Base-by-base conservation (phyloP, 2,113 vertebrate species). In the Aplodontia rufa region DNA sequence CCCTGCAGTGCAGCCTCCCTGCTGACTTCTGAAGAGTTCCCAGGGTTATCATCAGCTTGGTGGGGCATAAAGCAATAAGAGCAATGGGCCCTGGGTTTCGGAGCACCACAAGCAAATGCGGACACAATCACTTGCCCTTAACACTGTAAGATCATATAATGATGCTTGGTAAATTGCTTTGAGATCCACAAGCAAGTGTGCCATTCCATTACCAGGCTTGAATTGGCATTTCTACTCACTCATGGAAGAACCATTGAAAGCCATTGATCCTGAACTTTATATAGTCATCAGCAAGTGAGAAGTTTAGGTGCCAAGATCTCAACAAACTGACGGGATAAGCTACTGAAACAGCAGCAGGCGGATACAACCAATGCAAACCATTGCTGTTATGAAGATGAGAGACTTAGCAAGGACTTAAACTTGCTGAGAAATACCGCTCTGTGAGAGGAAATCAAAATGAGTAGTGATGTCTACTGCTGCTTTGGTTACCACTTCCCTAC, bases 181-280 rank as follows among this genome's bases (percentile, higher is more conserved):
- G 96, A 97, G 94, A 95, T 94, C 84, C 87, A 95, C 93, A 87
- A 93, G 94, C 87, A 95, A 90, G 91, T 53, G 37, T 58, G 68
- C 62, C 53, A 89, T 92, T 91, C 83, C 60, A 95, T 97, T 94
- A 79, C 75, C 66, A 80, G 86, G 78, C 86, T 96, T 96, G 85
- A 96, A 87, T 94, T 8, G 5, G 80, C 72, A 71, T 96, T 93
- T 96, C 71, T 97, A 92, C 53, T 88, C 84, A 79, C 66, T 97
- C 96, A 90, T 94, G 96, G 93, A 97, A 92, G 69, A 96, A 88
- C 93, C 58, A 96, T 90, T 98, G 93, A 96, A 95, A 97, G 80
- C 71, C 93, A 69, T 95, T 97, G 96, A 97, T 97, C 96, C 93
- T 78, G 84, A 97, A 93, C 96, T 97, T 92, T 91, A 78, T 80